Evolutionary conservation across 1,140 invertebrate genomes (phyloP), one percentile per base, ranked within the genome.

Genomic region (Eulimnadia texana): DNA sequence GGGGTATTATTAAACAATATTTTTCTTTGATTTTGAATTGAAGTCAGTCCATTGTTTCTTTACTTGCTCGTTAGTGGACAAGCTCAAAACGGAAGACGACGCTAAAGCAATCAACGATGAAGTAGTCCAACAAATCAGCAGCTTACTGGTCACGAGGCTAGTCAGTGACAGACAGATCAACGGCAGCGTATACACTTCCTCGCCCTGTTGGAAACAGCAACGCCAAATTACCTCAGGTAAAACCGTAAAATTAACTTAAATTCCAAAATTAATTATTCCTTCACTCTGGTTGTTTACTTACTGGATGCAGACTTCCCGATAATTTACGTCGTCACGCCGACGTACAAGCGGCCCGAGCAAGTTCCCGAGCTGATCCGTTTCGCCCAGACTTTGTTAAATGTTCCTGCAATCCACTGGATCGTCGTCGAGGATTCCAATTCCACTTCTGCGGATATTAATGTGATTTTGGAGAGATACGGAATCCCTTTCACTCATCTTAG

Each of bases 271-370:
- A n/a, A n/a, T n/a, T n/a, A n/a, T n/a, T n/a, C n/a, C n/a, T n/a
- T n/a, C n/a, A n/a, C n/a, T n/a, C n/a, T n/a, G 16, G 33, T 42
- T 42, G 16, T 42, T 42, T 6, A 42, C 6, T 16, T 42, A n/a
- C 16, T 42, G 33, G 16, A 6, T 42, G 33, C 16, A 42, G 33
- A 16, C 33, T 9, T 70, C n/a, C 68, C 70, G 16, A 63, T 66
- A 2, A 82, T 85, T 50, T 84, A 82, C 68, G 80, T 84, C 63
- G 79, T 90, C 11, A 90, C 87, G 1, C 84, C 84, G 60, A 86
- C 84, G 42, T 80, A 83, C 70, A 69, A 75, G 3, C 67, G 81
- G 47, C 67, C 74, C 9, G 78, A 79, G 62, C 82, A 83, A 70
- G 77, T 79, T 64, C 77, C 81, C 2, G 81, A 83, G 58, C 68